These are phyloP conservation scores for Echinometra lucunter DNA, from an alignment of 53 echinoderm and acorn worm genomes.

Conservation along the genomic window DNA sequence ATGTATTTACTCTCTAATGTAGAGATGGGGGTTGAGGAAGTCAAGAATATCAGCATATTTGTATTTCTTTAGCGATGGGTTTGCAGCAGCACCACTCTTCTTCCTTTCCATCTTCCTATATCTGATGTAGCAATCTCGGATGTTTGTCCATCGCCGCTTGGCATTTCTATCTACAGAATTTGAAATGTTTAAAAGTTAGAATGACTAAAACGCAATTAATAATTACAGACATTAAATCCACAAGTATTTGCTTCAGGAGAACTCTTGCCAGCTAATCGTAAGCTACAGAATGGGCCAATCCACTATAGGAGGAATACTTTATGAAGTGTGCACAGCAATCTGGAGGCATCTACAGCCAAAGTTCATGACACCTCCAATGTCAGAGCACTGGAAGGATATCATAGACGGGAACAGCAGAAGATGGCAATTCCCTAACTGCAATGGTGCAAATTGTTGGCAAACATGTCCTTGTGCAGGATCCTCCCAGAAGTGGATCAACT, in stretches of 20 bases:
- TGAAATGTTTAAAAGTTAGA: no score
- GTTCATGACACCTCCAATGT: background rate
- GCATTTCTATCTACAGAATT: background rate
- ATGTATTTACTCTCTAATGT: background rate
- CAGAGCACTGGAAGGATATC: background rate
- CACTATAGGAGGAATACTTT: background rate
- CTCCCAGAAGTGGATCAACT: constrained; percentile 55
- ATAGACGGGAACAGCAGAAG: background rate
- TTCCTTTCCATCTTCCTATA: no score
- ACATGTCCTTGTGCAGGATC: constrained; percentile 66
- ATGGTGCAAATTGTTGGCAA: constrained; percentile 77
- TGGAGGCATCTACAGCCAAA: background rate
- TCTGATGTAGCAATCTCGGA: background rate
- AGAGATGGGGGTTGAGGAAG: background rate
- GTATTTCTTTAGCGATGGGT: background rate
- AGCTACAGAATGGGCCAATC: background rate
- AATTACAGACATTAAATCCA: no score
- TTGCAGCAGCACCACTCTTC: background rate
- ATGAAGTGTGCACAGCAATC: background rate
- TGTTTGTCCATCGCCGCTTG: background rate
- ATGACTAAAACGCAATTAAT: no score
- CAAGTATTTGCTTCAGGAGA: background rate
- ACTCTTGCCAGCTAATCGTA: background rate
- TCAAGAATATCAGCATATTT: background rate
- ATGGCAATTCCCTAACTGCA: constrained; percentile 81